Percentiles rank a stretch among this genome's conserved stretches.
These are phyloP conservation scores for Lissonota sp. DNA, from an alignment of 2,888 invertebrate genomes.

Conservation along the genomic window DNA sequence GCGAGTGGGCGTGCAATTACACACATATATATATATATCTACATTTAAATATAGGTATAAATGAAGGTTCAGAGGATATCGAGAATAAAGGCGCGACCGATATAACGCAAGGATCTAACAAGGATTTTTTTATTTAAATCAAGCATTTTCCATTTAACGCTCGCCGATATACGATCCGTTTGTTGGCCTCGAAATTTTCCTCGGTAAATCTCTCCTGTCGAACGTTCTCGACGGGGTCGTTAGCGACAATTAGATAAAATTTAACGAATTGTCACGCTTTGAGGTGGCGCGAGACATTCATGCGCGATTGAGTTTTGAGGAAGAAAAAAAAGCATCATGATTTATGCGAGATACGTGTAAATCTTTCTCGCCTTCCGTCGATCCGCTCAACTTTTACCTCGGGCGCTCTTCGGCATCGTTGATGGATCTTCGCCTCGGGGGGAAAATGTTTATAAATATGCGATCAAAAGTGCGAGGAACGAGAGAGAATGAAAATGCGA, in stretches of 20 bases:
- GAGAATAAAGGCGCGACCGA: slow-evolving; percentile 42
- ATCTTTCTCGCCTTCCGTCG: too few relatives aligned
- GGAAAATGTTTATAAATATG: slow-evolving; percentile 30
- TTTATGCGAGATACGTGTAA: too few relatives aligned
- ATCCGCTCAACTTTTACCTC: not conserved
- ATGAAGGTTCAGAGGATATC: slow-evolving; percentile 1
- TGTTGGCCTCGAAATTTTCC: not conserved
- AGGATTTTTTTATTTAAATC: not conserved
- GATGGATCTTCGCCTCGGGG: slow-evolving; percentile 36
- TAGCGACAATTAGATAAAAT: slow-evolving; percentile 59
- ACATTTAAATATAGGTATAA: not conserved
- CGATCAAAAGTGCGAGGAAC: not conserved
- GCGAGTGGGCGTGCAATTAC: slow-evolving; percentile 59
- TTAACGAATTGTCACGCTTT: slow-evolving; percentile 18
- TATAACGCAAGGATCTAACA: slow-evolving; percentile 4
- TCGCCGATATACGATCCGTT: not conserved
- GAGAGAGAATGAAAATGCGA: slow-evolving; percentile 14
- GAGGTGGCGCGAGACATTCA: not conserved
- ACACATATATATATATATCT: slow-evolving; percentile 2
- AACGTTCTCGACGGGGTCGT: slow-evolving; percentile 44
- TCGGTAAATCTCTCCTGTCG: slow-evolving; percentile 36
- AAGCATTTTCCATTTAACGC: not conserved
- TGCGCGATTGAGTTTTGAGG: too few relatives aligned
- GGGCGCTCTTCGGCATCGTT: not conserved
- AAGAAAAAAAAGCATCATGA: too few relatives aligned